Conservation (phyloP, 2,113 vertebrate species). For the Protobothrops mucrosquamatus region DNA sequence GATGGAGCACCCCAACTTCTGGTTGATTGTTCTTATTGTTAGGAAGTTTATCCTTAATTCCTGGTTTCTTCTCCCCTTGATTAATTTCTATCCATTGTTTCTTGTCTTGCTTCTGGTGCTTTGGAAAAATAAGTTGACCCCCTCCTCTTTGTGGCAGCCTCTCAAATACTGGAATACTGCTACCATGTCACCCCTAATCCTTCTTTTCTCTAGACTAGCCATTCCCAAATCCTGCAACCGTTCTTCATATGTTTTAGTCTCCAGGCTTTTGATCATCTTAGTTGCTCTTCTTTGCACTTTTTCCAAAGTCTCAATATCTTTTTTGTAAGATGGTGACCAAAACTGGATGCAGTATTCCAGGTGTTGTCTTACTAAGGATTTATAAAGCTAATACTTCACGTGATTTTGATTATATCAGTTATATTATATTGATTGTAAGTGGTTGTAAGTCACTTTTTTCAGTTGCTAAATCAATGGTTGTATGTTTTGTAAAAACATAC, state of each 20-base stretch:
- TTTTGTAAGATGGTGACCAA: background rate
- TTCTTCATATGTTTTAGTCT: background rate
- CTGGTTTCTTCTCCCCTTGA: too few species aligned
- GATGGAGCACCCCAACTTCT: too few species aligned
- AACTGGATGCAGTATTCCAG: background rate
- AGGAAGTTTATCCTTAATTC: too few species aligned
- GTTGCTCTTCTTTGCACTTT: background rate
- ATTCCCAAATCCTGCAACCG: background rate
- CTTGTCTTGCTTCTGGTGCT: too few species aligned
- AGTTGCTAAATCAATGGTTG: background rate
- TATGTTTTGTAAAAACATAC: too few species aligned
- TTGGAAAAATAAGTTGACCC: too few species aligned
- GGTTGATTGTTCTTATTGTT: too few species aligned
- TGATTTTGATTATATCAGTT: background rate
- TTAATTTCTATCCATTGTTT: too few species aligned
- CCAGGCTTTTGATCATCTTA: background rate
- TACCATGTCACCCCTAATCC: background rate
- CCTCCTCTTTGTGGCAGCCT: too few species aligned
- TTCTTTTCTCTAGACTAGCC: background rate
- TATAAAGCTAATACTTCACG: background rate
- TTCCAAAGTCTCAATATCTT: background rate
- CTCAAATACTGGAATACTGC: background rate
- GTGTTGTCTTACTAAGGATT: background rate
- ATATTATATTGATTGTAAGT: background rate
- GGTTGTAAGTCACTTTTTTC: background rate